Evolutionary conservation across 1,140 invertebrate genomes (phyloP).

Genomic region (Drosophila bifasciata): DNA sequence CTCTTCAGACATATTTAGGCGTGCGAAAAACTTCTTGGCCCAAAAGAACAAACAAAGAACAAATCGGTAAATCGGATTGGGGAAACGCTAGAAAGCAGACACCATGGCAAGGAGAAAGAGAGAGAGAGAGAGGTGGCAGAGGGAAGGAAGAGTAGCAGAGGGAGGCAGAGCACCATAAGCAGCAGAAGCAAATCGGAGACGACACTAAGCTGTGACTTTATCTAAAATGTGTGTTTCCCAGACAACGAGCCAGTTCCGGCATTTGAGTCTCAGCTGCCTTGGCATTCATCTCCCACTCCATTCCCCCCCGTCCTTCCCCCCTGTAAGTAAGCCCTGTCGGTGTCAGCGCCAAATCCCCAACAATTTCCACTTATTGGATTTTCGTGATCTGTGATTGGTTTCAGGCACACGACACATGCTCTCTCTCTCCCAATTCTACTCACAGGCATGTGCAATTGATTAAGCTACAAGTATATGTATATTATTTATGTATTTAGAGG

Average conservation of each 20-base stretch:
- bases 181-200: too few species aligned
- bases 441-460: not conserved
- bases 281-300: not conserved
- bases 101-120: too few species aligned
- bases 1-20: slow-evolving; percentile 21
- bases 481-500: not conserved
- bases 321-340: slow-evolving; percentile 1
- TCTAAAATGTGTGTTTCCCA: slow-evolving; percentile 46
- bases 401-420: too few species aligned
- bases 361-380: slow-evolving; percentile 61
- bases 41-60: slow-evolving; percentile 25
- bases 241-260: not conserved
- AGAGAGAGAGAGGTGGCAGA: not conserved
- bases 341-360: slow-evolving; percentile 32
- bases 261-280: too few species aligned
- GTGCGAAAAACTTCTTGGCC: slow-evolving; percentile 28
- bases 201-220: slow-evolving; percentile 33
- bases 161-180: too few species aligned
- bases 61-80: slow-evolving; percentile 1
- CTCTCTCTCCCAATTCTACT: too few species aligned
- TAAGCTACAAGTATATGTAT: not conserved
- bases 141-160: too few species aligned
- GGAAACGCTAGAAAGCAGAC: not conserved
- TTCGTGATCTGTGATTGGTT: slow-evolving; percentile 21
- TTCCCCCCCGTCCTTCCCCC: slow-evolving; percentile 15